Base-by-base conservation (phyloP, 2,888 invertebrate genomes). In the Cataglyphis rosenhaueri region DNA sequence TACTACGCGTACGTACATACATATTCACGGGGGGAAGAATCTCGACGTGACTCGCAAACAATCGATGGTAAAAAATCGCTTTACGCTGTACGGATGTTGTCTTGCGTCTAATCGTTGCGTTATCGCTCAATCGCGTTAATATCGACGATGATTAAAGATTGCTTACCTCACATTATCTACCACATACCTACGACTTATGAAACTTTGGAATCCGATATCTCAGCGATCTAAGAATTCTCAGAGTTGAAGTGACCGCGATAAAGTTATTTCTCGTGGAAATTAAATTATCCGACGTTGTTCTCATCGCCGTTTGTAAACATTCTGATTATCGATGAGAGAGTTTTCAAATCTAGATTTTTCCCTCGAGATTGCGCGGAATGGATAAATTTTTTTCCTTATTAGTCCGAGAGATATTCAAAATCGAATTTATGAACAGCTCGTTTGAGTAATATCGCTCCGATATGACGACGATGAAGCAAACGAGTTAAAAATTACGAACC, bases 101-200 rank as follows among this genome's bases (percentile, higher is more conserved):
- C 21, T 29, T 29, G n/a, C 41, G 4, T 15, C 41, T 12, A 25
- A 25, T 66, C 75, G 48, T 15, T 15, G 61, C 38, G 41, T 4
- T 64, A 64, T 65, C 76, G 76, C 76, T 41, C 32, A 10, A 68
- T 78, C 76, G 64, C 64, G 64, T 12, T 55, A 65, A 64, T 38
- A 25, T 52, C 65, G 70, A 25, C 44, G 38, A 6, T 8, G 70
- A 78, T 78, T 59, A 78, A 70, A 61, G 78, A 65, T 12, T 3
- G 35, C 59, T 18, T 21, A 21, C 25, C 38, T 18, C 10, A 10
- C 15, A 2, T 21, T 21, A 52, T 52, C 48, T 8, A n/a, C 15
- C 18, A n/a, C 29, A 1, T n/a, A 44, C 29, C 61, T 32, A 44
- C 4, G 12, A 44, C 21, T 38, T 52, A 52, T 25, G 52, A 21